These are phyloP conservation scores for Paraescarpia echinospica DNA, from an alignment of 1,140 invertebrate genomes.

Conservation along the genomic window DNA sequence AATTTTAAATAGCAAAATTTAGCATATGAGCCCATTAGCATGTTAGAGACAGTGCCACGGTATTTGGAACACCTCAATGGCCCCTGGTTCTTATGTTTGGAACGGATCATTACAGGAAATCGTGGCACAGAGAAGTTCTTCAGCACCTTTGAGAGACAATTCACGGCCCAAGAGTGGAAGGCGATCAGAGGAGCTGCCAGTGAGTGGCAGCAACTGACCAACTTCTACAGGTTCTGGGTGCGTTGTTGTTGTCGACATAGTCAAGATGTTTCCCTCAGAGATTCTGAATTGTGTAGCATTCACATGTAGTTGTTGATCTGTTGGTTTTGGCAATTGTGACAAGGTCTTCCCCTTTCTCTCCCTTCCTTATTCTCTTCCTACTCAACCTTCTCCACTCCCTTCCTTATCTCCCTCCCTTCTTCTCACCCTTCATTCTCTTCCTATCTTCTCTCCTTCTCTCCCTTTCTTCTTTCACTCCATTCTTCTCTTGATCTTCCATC, in stretches of 20 bases:
- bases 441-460: neutral
- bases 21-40: no score
- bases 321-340: no score
- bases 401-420: no score
- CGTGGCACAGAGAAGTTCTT: constrained; percentile 73
- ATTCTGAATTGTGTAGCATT: neutral
- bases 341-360: no score
- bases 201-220: constrained; percentile 65
- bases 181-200: constrained; percentile 64
- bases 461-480: neutral
- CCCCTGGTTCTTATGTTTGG: neutral
- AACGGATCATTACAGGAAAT: neutral
- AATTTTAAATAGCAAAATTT: no score
- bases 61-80: no score
- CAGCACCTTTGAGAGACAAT: constrained; percentile 79
- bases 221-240: constrained; percentile 85
- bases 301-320: neutral
- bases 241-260: neutral
- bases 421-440: no score
- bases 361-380: no score
- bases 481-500: neutral
- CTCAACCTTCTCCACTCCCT: no score
- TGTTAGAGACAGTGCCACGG: no score
- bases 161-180: constrained; percentile 78
- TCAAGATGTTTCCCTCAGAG: neutral